Evolutionary conservation across 2,113 vertebrate genomes (phyloP).

Genomic region (Macrotis lagotis): DNA sequence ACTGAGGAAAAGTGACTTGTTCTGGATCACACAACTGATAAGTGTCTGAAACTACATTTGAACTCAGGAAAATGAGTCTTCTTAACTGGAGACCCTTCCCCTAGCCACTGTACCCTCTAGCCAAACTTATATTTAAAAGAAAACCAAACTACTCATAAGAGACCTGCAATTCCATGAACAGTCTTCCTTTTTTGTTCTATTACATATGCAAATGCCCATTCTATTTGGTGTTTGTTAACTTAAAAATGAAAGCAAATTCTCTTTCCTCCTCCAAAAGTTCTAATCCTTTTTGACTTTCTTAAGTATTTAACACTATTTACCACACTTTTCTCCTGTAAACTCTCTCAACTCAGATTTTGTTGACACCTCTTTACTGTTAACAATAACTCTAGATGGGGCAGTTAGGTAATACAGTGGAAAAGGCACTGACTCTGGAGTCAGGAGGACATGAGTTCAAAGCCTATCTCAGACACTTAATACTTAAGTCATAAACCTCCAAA

Average conservation of each 20-base stretch:
- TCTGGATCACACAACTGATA: neutral
- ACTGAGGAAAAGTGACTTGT: neutral
- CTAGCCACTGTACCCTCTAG: neutral
- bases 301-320: neutral
- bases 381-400: neutral
- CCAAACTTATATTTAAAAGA: neutral
- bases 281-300: neutral
- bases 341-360: neutral
- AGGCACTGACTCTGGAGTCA: too few relatives aligned
- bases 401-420: too few relatives aligned
- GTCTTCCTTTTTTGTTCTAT: neutral
- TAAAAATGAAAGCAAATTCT: neutral
- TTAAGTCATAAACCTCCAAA: too few relatives aligned
- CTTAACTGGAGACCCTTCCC: too few relatives aligned
- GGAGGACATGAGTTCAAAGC: too few relatives aligned
- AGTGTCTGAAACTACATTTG: too few relatives aligned
- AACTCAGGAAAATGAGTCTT: too few relatives aligned
- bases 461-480: too few relatives aligned
- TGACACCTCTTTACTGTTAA: neutral
- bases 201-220: neutral
- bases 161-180: neutral
- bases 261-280: neutral
- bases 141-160: neutral
- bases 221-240: neutral
- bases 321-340: neutral